Evolutionary conservation across 2,113 vertebrate genomes (phyloP).

Genomic region (Neotoma lepida): DNA sequence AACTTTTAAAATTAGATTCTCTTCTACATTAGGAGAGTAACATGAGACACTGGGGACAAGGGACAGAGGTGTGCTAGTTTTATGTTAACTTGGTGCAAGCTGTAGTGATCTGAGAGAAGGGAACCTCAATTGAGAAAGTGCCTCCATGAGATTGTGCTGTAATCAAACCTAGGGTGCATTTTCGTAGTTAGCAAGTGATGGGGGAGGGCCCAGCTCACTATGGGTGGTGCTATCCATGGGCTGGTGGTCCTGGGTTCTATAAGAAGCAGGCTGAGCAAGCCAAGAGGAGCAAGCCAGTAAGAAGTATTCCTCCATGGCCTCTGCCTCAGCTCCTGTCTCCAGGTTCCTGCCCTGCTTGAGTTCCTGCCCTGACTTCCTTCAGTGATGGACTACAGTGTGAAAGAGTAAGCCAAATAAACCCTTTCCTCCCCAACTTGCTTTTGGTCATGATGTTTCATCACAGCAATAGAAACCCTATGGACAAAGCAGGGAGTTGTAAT

Average conservation of each 20-base stretch:
- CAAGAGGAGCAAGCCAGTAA: no score
- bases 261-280: neutral
- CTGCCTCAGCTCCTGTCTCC: neutral
- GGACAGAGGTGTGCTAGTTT: neutral
- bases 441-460: neutral
- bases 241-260: neutral
- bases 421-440: neutral
- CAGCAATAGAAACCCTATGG: neutral
- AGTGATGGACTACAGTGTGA: neutral
- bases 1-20: neutral
- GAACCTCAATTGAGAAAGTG: neutral
- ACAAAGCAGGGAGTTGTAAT: neutral
- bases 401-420: neutral
- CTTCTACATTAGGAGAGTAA: neutral
- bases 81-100: no score
- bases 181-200: neutral
- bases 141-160: neutral
- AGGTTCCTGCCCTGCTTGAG: neutral
- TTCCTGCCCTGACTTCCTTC: neutral
- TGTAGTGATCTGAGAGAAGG: neutral
- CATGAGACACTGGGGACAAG: neutral
- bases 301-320: neutral
- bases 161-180: neutral
- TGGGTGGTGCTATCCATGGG: neutral
- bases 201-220: neutral